Evolutionary conservation across 1,140 invertebrate genomes (phyloP), one percentile per base, ranked within the genome.

Genomic region (Atta cephalotes): DNA sequence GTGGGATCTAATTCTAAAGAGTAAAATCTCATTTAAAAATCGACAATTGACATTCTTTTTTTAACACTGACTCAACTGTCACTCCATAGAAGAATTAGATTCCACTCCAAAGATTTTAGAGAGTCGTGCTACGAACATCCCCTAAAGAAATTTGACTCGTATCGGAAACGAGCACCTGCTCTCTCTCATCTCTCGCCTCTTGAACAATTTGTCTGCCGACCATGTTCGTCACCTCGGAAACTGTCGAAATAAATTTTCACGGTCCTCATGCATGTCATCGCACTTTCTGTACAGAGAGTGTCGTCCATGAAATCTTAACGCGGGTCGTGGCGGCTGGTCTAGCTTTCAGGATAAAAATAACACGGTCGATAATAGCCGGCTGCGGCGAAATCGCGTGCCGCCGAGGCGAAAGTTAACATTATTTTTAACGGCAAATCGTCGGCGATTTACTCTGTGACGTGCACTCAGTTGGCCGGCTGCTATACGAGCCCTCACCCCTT

Each of bases 341-440:
- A 74, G 68, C 80, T 84, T 84, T 51, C 80, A 25, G 56, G n/a
- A n/a, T 62, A 84, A 76, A 84, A 84, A 84, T 84, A 84, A 84
- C 80, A 56, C 80, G 80, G 39, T 84, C 80, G 80, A 84, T 76
- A 74, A 84, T 84, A 49, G 70, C 70, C 56, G 80, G 80, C 68
- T 62, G 70, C 70, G 80, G 56, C 70, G 70, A 84, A 84, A 76
- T 84, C 80, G 80, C 80, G 70, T 84, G 80, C 58, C 45, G 25
- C 31, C 56, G 39, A 35, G 70, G 80, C 80, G 70, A 62, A 84
- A 84, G 80, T 84, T 84, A 76, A 76, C 80, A 72, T 82, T 84
- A 84, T 84, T 84, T 84, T 84, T 84, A 84, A 84, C 70, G 70
- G 80, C 80, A 76, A 76, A 84, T 74, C 80, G 58, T 62, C 79